These are phyloP conservation scores for Thymallus thymallus DNA, from an alignment of 2,113 vertebrate species.

Conservation along the genomic window DNA sequence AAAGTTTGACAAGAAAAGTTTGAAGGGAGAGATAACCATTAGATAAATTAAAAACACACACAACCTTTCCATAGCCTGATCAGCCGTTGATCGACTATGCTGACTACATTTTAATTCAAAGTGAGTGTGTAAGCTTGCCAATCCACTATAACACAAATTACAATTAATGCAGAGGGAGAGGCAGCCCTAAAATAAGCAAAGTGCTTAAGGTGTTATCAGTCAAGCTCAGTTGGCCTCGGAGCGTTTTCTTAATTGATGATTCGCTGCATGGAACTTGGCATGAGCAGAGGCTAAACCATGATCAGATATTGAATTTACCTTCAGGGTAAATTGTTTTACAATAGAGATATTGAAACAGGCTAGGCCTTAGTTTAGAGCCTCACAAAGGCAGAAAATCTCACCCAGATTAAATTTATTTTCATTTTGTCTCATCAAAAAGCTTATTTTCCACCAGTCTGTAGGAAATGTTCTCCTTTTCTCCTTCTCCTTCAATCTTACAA, in stretches of 20 bases:
- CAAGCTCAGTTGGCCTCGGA: not conserved
- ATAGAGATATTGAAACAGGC: conserved; percentile 23
- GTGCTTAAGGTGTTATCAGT: not conserved
- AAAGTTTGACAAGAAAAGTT: no score
- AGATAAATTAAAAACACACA: no score
- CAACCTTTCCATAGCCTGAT: no score
- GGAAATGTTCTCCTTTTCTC: not conserved
- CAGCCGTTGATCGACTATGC: no score
- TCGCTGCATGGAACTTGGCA: conserved; percentile 7
- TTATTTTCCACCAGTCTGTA: conserved; percentile 14
- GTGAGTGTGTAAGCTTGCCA: no score
- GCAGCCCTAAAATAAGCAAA: not conserved
- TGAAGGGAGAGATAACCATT: no score
- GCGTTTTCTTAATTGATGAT: not conserved
- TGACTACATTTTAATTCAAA: no score
- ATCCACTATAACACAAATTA: no score
- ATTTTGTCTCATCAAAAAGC: not conserved
- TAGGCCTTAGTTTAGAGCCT: conserved; percentile 1
- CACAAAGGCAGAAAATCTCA: conserved; percentile 10
- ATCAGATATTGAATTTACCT: not conserved
- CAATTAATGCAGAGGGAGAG: no score
- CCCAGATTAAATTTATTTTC: conserved; percentile 26
- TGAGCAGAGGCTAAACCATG: not conserved
- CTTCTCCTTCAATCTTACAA: not conserved
- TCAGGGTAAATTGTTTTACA: conserved; percentile 2